Conservation (phyloP, 2,113 vertebrate genomes). For the Zapornia atra region DNA sequence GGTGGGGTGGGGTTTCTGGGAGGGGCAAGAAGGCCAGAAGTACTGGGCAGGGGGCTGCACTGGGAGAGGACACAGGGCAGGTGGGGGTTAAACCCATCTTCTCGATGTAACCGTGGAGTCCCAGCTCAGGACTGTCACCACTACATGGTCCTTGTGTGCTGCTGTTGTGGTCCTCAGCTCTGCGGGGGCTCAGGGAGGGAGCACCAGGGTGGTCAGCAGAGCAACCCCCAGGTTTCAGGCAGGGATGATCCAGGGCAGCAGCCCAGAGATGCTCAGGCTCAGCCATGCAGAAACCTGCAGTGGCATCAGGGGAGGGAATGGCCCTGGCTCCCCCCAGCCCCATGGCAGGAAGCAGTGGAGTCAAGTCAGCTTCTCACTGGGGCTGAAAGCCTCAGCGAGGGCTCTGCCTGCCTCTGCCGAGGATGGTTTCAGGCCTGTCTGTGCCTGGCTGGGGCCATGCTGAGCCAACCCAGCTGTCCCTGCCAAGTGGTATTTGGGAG, state of each 20-base stretch:
- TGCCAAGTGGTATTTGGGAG: background rate
- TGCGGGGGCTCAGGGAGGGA: background rate
- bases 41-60: background rate
- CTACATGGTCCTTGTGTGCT: background rate
- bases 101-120: background rate
- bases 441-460: background rate
- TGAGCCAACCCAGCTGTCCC: conserved; percentile 1
- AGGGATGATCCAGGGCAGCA: background rate
- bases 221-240: background rate
- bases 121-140: rapidly evolving
- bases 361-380: background rate
- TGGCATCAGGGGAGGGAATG: rapidly evolving
- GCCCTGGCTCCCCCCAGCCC: background rate
- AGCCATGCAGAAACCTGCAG: background rate
- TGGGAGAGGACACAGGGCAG: background rate
- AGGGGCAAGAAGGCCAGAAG: background rate
- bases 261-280: background rate
- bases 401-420: background rate
- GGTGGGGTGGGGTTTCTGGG: background rate
- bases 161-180: background rate
- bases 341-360: rapidly evolving
- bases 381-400: background rate
- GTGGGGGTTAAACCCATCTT: background rate
- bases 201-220: background rate
- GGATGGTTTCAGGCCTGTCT: background rate